Base-by-base conservation (phyloP, 2,113 vertebrate species). In the Riparia riparia region DNA sequence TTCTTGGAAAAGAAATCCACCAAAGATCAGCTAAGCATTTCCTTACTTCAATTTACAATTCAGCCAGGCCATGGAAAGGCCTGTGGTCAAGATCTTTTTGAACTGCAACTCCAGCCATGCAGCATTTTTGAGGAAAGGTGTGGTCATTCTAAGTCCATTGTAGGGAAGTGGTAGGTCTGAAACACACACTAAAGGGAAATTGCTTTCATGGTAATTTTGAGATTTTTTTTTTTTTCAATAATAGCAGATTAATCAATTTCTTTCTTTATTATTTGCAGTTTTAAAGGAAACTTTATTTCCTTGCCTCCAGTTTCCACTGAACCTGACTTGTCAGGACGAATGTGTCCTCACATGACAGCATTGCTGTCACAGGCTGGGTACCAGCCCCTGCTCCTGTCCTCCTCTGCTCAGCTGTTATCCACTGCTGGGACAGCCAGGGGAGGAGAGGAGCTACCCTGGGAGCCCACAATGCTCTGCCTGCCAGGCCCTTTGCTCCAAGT, bases 71-170 rank as follows among this genome's bases (percentile, higher is more conserved):
- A 3, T 28, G 26, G 19, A 61, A 83, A 71, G 50, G 17, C 54
- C 39, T 81, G 29, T 57, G 39, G 29, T 80, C 74, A 66, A 10
- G 39, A 66, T 54, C 13, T 51, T 74, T 69, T 39, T 69, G 39
- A 90, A 44, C 24, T 34, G 22, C 47, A 14, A 16, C 47, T 83
- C 50, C 56, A 77, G 61, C 71, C 61, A 54, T 2, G 6, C 64
- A 84, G 39, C 34, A 58, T 86, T 93, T 85, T 56, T 81, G 42
- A 93, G 42, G 51, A 70, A 26, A 92, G 64, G 32, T 71, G 64
- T 61, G 63, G 54, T 73, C 26, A 58, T 72, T 89, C 47, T 64
- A 26, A 94, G 44, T 24, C 31, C 21, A 9, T 79, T 86, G 86
- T 71, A 84, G 44, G 45, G 21, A 79, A 66, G 9, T 12, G 31